Conservation (phyloP, 2,113 vertebrate species). For the zebrafish (Danio rerio) region DNA sequence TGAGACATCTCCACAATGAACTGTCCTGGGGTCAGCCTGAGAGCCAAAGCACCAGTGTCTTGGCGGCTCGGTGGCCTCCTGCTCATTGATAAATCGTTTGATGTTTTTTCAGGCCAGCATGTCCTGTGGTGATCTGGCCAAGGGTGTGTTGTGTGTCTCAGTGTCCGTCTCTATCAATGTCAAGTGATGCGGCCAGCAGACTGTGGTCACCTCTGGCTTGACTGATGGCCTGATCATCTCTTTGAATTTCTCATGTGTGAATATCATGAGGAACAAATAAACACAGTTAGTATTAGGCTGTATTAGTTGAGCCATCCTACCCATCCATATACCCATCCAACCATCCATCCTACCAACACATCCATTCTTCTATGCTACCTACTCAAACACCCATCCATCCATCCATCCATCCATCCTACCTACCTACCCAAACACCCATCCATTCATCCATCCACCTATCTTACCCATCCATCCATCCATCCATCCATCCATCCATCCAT, state of each 20-base stretch:
- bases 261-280: not conserved
- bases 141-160: conserved; percentile 58
- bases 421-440: too few relatives aligned
- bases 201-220: conserved; percentile 63
- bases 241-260: conserved; percentile 62
- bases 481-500: too few relatives aligned
- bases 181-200: conserved; percentile 69
- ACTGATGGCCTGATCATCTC: conserved; percentile 66
- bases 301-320: too few relatives aligned
- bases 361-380: too few relatives aligned
- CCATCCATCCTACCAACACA: too few relatives aligned
- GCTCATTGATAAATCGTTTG: conserved; percentile 58
- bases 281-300: too few relatives aligned
- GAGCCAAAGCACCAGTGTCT: conserved; percentile 49
- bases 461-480: too few relatives aligned
- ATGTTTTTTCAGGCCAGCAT: conserved; percentile 49
- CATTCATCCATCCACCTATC: too few relatives aligned
- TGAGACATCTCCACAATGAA: conserved; percentile 55
- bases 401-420: too few relatives aligned
- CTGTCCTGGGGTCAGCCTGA: conserved; percentile 51
- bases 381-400: too few relatives aligned
- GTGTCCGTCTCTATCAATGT: conserved; percentile 71
- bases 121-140: conserved; percentile 63
- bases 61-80: conserved; percentile 50
- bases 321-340: too few relatives aligned